phyloP scores from a whole-genome alignment of 2,797 vertebrate genomes.

The Lepilemur septentrionalis region DNA sequence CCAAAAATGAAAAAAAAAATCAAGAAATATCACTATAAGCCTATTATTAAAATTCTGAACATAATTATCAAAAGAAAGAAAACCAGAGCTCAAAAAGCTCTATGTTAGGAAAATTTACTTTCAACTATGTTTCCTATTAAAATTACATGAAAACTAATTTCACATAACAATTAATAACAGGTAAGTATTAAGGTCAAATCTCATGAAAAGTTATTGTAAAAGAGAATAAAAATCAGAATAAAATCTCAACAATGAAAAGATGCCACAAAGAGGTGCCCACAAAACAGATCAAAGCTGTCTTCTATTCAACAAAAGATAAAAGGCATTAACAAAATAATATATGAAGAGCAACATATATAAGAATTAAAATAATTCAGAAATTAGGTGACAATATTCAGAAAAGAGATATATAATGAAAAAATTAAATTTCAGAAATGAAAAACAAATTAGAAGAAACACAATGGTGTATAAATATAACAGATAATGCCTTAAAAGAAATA shows the following conservation, averaged over 20 bases:
- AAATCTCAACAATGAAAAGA: not conserved
- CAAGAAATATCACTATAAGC: not conserved
- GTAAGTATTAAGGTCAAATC: not conserved
- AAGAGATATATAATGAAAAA: not conserved
- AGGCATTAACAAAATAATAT: not conserved
- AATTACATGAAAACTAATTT: slow-evolving; percentile 24
- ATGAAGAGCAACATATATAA: not conserved
- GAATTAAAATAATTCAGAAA: not conserved
- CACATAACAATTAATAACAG: not conserved
- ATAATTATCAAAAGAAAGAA: slow-evolving; percentile 23
- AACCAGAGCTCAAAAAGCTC: not conserved
- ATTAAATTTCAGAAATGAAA: not conserved
- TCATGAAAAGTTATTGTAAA: not conserved
- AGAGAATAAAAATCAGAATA: not conserved
- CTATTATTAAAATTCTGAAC: not conserved
- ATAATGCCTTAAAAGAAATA: not conserved
- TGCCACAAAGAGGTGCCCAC: not conserved
- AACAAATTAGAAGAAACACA: not conserved
- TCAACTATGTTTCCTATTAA: not conserved
- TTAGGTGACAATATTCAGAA: not conserved
- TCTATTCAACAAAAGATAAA: not conserved
- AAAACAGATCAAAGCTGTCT: not conserved
- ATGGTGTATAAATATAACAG: not conserved
- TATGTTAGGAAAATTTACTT: not conserved
- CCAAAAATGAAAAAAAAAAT: not conserved